Conservation (phyloP, 2,888 invertebrate species). For the Sphaerophoria taeniata region DNA sequence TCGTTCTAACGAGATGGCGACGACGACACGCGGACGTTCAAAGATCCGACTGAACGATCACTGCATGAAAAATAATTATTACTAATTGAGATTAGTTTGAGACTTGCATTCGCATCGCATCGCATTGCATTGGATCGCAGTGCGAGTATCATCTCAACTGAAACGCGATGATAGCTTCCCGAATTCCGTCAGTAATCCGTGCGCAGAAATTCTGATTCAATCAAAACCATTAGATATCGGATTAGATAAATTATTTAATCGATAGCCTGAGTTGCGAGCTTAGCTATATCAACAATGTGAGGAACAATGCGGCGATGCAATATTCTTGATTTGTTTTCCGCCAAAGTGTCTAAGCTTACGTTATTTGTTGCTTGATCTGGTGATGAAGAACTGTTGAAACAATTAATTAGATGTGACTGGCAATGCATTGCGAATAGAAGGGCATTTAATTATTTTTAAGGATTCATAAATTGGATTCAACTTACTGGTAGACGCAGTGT, state of each 20-base stretch:
- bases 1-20: background rate
- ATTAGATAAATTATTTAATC: slow-evolving; percentile 41
- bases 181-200: slow-evolving; percentile 69
- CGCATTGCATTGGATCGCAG: too few species aligned
- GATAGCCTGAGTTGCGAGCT: slow-evolving; percentile 22
- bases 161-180: slow-evolving; percentile 49
- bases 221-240: slow-evolving; percentile 41
- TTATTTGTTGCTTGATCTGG: too few species aligned
- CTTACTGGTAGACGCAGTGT: too few species aligned
- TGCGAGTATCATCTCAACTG: slow-evolving; percentile 50
- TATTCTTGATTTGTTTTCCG: slow-evolving; percentile 7
- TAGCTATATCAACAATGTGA: background rate
- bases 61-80: slow-evolving; percentile 58
- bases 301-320: background rate
- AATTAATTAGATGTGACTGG: too few species aligned
- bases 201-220: slow-evolving; percentile 66
- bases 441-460: too few species aligned
- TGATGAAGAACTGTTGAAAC: background rate
- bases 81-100: slow-evolving; percentile 64
- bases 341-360: background rate
- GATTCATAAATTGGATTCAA: too few species aligned
- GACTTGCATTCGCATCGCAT: slow-evolving; percentile 7
- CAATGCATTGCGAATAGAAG: too few species aligned
- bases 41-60: slow-evolving; percentile 37
- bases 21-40: background rate